Base-by-base conservation (phyloP, 1,140 invertebrate species). In the Limonius californicus region DNA sequence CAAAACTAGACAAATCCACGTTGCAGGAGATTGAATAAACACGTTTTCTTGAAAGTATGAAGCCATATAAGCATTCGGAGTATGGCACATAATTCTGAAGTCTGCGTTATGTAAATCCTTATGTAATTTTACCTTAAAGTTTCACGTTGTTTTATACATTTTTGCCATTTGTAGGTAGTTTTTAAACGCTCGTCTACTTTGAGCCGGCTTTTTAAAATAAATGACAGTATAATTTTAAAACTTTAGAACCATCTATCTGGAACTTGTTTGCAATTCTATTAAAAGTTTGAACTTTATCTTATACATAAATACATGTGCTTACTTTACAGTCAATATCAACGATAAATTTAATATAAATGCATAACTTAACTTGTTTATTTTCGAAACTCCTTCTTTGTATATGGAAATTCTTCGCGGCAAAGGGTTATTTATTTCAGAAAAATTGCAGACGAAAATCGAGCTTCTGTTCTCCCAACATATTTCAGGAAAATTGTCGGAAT, bases 141-240 rank as follows among this genome's bases (percentile, higher is more conserved):
- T 45, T 45, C n/a, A 14, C 15, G 6, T 45, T 45, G n/a, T 45
- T 45, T 45, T 45, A 45, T 45, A 18, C n/a, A 19, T 50, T 50
- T 18, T 6, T 18, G 16, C 14, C 14, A 50, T 50, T 50, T 50
- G 3, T 50, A 21, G 16, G n/a, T n/a, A n/a, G n/a, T n/a, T 50
- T 50, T 50, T 18, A 50, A 50, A 50, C 3, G 7, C 1, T 18
- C 45, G 12, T 14, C 14, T 39, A 45, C 14, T 21, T 50, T 50
- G 15, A 18, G 16, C n/a, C 9, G 16, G 16, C 19, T 3, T 19
- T 19, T 14, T 50, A 50, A 12, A 50, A 50, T 50, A 50, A 50
- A 50, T 18, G 45, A 50, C 45, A 50, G 45, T 19, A 50, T 50
- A 50, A 50, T 19, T 50, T 50, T 50, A 19, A 39, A 50, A 50